These are phyloP conservation scores for Empis livida DNA, from an alignment of 2,888 invertebrate genomes.

Conservation along the genomic window DNA sequence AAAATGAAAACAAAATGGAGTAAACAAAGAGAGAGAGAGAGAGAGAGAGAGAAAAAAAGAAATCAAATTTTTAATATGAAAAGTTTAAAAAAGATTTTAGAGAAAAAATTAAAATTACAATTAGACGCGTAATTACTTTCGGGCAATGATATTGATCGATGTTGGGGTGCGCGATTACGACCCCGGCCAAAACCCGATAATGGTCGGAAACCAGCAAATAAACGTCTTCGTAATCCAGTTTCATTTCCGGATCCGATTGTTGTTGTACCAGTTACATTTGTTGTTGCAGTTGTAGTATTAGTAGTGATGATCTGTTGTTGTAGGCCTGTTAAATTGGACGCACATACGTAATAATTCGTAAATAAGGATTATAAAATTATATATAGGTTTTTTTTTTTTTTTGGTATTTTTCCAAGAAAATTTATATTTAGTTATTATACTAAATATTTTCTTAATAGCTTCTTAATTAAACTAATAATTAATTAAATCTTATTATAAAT, in stretches of 20 bases:
- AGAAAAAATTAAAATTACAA: slow-evolving; percentile 20
- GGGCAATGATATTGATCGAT: slow-evolving; percentile 74
- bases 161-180: slow-evolving; percentile 57
- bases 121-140: slow-evolving; percentile 51
- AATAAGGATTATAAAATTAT: no score
- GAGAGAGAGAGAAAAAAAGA: slow-evolving; percentile 16
- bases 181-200: slow-evolving; percentile 60
- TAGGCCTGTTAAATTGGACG: no score
- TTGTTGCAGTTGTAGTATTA: not conserved
- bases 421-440: no score
- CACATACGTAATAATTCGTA: no score
- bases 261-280: slow-evolving; percentile 33
- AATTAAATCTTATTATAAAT: no score
- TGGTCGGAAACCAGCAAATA: slow-evolving; percentile 72
- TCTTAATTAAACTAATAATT: no score
- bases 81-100: slow-evolving; percentile 14
- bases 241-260: no score
- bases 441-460: no score
- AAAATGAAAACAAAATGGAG: not conserved
- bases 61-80: slow-evolving; percentile 17
- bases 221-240: slow-evolving; percentile 56
- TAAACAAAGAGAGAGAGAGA: slow-evolving; percentile 2
- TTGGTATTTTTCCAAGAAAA: no score
- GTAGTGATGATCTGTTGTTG: no score
- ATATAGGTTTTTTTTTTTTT: no score